These are phyloP conservation scores for Zaprionus inermis DNA, from an alignment of 1,140 invertebrate species.

Conservation along the genomic window DNA sequence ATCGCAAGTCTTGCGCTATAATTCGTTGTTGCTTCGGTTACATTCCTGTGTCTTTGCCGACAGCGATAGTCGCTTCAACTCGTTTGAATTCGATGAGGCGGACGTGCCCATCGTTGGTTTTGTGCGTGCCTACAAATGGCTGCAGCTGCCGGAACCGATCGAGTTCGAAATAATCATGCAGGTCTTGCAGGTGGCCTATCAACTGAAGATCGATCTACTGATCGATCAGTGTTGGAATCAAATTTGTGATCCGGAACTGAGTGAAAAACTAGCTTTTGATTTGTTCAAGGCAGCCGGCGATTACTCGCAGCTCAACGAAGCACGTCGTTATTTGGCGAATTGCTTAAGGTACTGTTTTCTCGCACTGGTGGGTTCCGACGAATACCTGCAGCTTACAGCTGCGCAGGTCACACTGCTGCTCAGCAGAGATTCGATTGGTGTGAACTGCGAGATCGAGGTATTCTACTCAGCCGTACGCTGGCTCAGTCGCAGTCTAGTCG, in stretches of 20 bases:
- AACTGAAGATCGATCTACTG: constrained; percentile 18
- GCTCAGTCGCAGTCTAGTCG: constrained; percentile 4
- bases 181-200: constrained; percentile 22
- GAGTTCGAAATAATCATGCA: accelerated
- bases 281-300: neutral
- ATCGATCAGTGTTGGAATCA: neutral
- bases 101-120: constrained; percentile 27
- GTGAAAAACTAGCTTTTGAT: constrained; percentile 18
- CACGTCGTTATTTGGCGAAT: neutral
- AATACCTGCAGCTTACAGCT: constrained; percentile 6
- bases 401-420: constrained; percentile 8
- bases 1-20: neutral
- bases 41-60: constrained; percentile 21
- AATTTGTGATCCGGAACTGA: neutral
- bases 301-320: neutral
- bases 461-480: constrained; percentile 46
- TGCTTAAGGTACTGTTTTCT: constrained; percentile 38
- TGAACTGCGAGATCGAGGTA: constrained; percentile 51
- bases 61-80: neutral
- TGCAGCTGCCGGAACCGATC: constrained; percentile 14
- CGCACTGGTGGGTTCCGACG: constrained; percentile 28
- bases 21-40: neutral
- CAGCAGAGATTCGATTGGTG: constrained; percentile 23
- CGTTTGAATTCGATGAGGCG: neutral
- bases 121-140: constrained; percentile 30